Conservation (phyloP, 2,797 vertebrate species). For the Leptatherina wallacei region DNA sequence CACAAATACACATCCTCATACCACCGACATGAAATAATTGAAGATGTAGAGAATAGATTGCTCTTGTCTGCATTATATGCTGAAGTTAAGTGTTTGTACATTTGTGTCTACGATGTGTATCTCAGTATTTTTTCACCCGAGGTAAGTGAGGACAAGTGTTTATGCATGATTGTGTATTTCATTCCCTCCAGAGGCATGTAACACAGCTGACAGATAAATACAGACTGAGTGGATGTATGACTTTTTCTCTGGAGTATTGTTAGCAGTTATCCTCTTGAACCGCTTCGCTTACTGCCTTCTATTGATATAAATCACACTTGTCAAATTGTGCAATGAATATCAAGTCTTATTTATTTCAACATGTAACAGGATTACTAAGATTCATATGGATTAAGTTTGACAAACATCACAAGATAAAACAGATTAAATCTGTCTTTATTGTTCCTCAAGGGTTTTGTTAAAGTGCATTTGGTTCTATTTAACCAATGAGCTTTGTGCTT, state of each 20-base stretch:
- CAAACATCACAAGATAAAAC: constrained; percentile 44
- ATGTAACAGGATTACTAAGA: constrained; percentile 38
- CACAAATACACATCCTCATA: constrained; percentile 34
- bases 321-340: constrained; percentile 49
- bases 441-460: constrained; percentile 47
- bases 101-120: background rate
- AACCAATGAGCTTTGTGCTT: constrained; percentile 1
- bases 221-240: constrained; percentile 41
- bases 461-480: constrained; percentile 24
- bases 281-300: constrained; percentile 43
- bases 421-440: constrained; percentile 39
- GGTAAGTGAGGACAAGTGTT: constrained; percentile 5
- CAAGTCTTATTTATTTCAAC: constrained; percentile 40
- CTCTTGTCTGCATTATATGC: constrained; percentile 6
- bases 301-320: constrained; percentile 53
- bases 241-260: constrained; percentile 62
- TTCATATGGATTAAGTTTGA: constrained; percentile 53
- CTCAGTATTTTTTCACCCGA: background rate
- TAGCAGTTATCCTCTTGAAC: constrained; percentile 54
- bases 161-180: constrained; percentile 19
- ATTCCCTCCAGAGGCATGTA: constrained; percentile 32
- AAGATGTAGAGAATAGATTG: constrained; percentile 17
- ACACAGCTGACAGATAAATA: constrained; percentile 58
- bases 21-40: constrained; percentile 36
- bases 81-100: constrained; percentile 20